Base-by-base conservation (phyloP, 2,888 invertebrate species). In the Lochmaea capreae region DNA sequence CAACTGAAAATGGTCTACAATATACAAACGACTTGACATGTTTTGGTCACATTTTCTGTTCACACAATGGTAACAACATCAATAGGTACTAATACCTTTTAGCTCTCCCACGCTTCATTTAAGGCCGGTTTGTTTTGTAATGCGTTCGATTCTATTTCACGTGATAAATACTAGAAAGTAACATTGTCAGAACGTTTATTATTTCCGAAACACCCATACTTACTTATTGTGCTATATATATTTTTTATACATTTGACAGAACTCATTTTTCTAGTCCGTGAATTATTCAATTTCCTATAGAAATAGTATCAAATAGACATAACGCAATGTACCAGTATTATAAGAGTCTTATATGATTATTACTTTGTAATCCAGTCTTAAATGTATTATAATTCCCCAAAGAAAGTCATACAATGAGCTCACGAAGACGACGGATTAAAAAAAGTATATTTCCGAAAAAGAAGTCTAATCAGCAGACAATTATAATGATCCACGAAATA, bases 51-150 rank as follows among this genome's bases (percentile, higher is more conserved):
- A 70, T 54, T 70, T 71, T 57, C 54, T 58, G 33, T 71, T 58
- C 65, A 71, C 58, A 71, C 71, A 71, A 71, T 71, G 57, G 65
- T 58, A 22, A 65, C 58, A 65, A 65, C 65, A 39, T 71, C 71
- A 49, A 71, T 71, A 39, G 33, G 33, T 39, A 65, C 46, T 71
- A 71, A 71, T 65, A 71, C 63, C 42, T 65, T 62, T 58, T 58
- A 33, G 11, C 39, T 71, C 71, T 39, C 71, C 71, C 58, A 71
- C 71, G 71, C 71, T 58, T 71, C 71, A 57, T 71, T 65, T 71
- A 39, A 43, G 12, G 66, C 18, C 62, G 10, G 62, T 63, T 16
- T 62, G 62, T 62, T 63, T 63, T 43, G 43, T 11, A 63, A 63
- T 39, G 39, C 18, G 62, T 18, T 63, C 62, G 43, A 63, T 43